Percentiles rank a stretch among this genome's conserved stretches.
Conservation (phyloP, 2,113 vertebrate genomes). For the Pteruthius melanotis region DNA sequence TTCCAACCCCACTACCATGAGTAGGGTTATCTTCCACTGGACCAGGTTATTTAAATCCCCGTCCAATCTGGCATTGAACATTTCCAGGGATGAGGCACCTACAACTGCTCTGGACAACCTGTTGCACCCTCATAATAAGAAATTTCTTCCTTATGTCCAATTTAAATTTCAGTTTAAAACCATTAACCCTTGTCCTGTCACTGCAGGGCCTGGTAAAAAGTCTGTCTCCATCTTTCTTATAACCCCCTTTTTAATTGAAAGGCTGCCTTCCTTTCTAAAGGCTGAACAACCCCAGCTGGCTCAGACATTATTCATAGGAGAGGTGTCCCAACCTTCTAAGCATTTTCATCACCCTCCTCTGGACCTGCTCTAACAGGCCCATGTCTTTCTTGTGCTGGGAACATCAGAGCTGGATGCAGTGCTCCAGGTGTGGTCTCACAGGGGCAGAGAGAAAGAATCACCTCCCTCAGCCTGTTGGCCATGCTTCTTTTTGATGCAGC, state of each 20-base stretch:
- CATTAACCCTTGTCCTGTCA: not conserved
- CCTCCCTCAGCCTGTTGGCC: not conserved
- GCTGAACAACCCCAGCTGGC: not conserved
- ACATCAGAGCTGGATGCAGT: not conserved
- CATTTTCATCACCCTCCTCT: not conserved
- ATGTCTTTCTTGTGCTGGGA: not conserved
- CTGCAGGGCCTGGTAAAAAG: not conserved
- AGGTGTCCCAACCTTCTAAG: not conserved
- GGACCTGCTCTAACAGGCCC: not conserved
- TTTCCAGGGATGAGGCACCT: not conserved
- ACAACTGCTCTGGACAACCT: not conserved
- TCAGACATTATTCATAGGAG: not conserved
- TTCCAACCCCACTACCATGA: not conserved
- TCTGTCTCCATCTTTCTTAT: not conserved
- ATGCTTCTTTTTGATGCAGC: not conserved
- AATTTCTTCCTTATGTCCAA: not conserved
- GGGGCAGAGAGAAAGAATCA: not conserved
- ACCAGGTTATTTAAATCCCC: not conserved
- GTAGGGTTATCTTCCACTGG: not conserved
- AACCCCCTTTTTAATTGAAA: not conserved
- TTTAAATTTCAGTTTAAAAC: not conserved
- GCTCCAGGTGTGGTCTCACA: not conserved
- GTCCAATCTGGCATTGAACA: not conserved
- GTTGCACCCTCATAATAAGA: rapidly evolving
- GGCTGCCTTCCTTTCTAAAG: not conserved